phyloP scores from a whole-genome alignment of 1,140 invertebrate genomes.

The Aleiodes sp. region DNA sequence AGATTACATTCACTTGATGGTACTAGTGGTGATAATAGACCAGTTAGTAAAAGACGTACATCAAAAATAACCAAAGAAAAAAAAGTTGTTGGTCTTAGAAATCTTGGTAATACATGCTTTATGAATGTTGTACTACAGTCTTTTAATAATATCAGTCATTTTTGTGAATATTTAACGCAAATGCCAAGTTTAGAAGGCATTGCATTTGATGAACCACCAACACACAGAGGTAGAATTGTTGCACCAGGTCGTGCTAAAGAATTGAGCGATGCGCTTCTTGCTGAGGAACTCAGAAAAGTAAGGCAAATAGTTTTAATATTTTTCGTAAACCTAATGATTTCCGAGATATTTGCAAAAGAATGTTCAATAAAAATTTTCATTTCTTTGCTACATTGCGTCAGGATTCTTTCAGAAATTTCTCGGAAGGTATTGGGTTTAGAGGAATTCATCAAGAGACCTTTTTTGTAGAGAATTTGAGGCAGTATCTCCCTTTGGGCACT shows the following conservation, averaged over 20 bases:
- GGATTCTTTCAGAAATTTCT: too few species aligned
- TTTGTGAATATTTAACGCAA: slow-evolving; percentile 84
- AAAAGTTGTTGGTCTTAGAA: slow-evolving; percentile 80
- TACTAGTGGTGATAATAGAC: slow-evolving; percentile 66
- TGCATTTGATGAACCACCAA: slow-evolving; percentile 62
- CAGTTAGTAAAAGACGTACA: slow-evolving; percentile 63
- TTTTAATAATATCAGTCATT: slow-evolving; percentile 86
- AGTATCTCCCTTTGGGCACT: too few species aligned
- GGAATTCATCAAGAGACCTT: too few species aligned
- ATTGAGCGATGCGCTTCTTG: slow-evolving; percentile 76
- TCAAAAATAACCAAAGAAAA: slow-evolving; percentile 67
- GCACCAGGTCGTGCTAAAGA: slow-evolving; percentile 72
- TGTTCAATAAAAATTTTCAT: neutral
- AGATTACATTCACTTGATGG: slow-evolving; percentile 70
- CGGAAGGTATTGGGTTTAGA: too few species aligned
- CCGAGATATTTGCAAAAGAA: too few species aligned
- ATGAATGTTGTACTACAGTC: slow-evolving; percentile 90
- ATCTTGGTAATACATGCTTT: slow-evolving; percentile 89
- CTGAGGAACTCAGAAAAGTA: slow-evolving; percentile 79
- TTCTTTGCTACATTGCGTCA: too few species aligned
- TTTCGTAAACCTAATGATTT: neutral
- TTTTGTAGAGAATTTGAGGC: too few species aligned
- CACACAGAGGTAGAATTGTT: slow-evolving; percentile 71
- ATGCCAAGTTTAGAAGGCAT: slow-evolving; percentile 77
- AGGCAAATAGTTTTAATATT: neutral